Evolutionary conservation across 1,140 invertebrate species (phyloP).

Genomic region (Archegozetes longisetosus): DNA sequence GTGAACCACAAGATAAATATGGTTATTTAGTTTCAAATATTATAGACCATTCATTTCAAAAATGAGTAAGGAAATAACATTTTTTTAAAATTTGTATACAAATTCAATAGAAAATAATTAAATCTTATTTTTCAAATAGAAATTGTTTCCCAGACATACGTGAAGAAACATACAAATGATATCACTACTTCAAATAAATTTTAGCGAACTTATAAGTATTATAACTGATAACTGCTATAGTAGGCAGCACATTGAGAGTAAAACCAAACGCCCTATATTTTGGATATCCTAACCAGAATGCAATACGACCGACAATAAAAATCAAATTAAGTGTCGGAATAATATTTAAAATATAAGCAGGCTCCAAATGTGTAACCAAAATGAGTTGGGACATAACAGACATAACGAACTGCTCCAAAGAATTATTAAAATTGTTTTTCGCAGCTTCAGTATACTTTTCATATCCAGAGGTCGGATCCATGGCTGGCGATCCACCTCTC

Average conservation of each 20-base stretch:
- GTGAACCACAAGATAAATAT: too few species aligned
- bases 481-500: not conserved
- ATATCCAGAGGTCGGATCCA: not conserved
- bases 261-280: not conserved
- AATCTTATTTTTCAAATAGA: too few species aligned
- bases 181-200: too few species aligned
- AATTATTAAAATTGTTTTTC: constrained; percentile 2
- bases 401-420: not conserved
- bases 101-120: too few species aligned
- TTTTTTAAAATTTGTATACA: too few species aligned
- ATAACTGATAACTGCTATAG: not conserved
- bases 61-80: too few species aligned
- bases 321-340: constrained; percentile 1
- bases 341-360: not conserved
- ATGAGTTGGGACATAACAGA: not conserved
- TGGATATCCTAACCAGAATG: not conserved
- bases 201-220: not conserved
- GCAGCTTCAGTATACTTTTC: not conserved
- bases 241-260: not conserved
- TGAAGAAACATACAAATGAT: too few species aligned
- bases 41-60: too few species aligned
- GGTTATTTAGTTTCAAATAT: too few species aligned
- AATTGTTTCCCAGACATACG: too few species aligned
- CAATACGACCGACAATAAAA: constrained; percentile 1
- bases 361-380: not conserved